Conservation (phyloP, 1,140 invertebrate species). For the Rhopalosiphum padi region DNA sequence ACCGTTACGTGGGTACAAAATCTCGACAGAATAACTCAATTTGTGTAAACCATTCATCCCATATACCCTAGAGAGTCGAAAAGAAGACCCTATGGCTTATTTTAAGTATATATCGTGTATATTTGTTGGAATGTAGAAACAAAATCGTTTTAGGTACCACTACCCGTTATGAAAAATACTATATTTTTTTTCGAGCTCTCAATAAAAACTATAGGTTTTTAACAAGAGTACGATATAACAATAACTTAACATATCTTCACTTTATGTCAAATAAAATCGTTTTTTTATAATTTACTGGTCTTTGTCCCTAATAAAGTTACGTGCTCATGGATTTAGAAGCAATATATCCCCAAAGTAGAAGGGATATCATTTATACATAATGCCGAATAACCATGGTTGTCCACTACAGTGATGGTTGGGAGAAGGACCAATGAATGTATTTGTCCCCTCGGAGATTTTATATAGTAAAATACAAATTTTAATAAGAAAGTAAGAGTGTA, state of each 20-base stretch:
- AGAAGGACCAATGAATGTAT: neutral
- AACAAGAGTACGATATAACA: conserved; percentile 19
- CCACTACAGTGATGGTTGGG: neutral
- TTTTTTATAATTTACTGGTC: neutral
- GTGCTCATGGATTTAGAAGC: neutral
- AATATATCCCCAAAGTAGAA: neutral
- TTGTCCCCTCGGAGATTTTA: neutral
- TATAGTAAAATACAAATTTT: neutral
- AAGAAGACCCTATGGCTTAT: conserved; percentile 10
- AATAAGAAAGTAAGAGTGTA: neutral
- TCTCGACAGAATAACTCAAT: conserved; percentile 50
- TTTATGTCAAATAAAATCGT: neutral
- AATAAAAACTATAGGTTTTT: neutral
- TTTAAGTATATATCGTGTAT: neutral
- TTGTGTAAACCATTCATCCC: conserved; percentile 20
- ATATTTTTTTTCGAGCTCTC: neutral
- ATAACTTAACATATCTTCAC: conserved; percentile 14
- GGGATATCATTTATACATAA: neutral
- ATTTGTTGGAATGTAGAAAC: conserved; percentile 29
- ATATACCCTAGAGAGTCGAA: neutral
- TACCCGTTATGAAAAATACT: conserved; percentile 25
- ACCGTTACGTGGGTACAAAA: neutral
- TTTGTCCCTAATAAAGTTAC: neutral
- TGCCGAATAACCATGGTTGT: neutral
- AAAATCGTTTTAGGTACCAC: conserved; percentile 44